phyloP scores from a whole-genome alignment of 2,113 vertebrate genomes.

The human (Homo sapiens) region GRCh38 chr17:72587001-72587500 shows the following conservation, averaged over 20 bases:
- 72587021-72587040: background rate
- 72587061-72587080: background rate
- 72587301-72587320: slow-evolving; percentile 55
- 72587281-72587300: slow-evolving; percentile 1
- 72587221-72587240: fast-evolving
- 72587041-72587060: background rate
- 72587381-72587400: slow-evolving; percentile 22
- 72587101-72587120: background rate
- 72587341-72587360: slow-evolving; percentile 33
- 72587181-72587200: background rate
- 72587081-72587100: background rate
- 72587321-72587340: background rate
- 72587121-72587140: fast-evolving
- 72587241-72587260: background rate
- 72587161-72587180: background rate
- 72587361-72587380: slow-evolving; percentile 10
- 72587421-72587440: background rate
- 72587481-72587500: background rate
- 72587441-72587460: background rate
- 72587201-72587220: background rate
- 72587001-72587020: background rate
- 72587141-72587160: background rate
- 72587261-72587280: background rate
- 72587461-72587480: background rate
- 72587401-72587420: background rate